These are phyloP conservation scores for Temnothorax unifasciatus DNA, from an alignment of 2,888 invertebrate genomes.

Conservation along the genomic window DNA sequence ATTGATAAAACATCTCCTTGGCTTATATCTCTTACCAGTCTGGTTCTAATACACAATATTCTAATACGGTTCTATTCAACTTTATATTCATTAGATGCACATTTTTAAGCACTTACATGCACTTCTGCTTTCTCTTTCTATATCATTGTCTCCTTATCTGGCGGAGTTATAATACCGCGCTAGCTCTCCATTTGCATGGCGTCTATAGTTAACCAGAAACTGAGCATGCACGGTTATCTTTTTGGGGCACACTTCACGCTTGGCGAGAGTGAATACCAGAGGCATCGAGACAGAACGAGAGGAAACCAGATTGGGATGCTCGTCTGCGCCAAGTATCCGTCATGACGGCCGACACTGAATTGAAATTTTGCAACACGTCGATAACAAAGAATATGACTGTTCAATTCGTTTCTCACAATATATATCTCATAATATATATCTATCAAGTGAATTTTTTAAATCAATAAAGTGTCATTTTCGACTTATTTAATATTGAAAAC, in stretches of 20 bases:
- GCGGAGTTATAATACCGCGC: slow-evolving; percentile 60
- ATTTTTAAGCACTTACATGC: not conserved
- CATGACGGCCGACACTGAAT: slow-evolving; percentile 16
- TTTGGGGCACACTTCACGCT: slow-evolving; percentile 72
- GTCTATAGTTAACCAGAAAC: slow-evolving; percentile 74
- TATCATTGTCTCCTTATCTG: slow-evolving; percentile 49
- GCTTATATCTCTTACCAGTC: not conserved
- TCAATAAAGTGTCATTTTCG: not conserved
- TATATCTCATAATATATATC: not conserved
- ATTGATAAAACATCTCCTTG: not conserved
- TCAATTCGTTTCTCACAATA: not conserved
- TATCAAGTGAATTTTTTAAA: not conserved
- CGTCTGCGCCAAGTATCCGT: slow-evolving; percentile 18
- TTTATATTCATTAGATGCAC: not conserved
- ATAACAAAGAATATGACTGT: slow-evolving; percentile 13
- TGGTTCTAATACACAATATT: not conserved
- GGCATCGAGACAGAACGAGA: slow-evolving; percentile 51
- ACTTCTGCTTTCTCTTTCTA: slow-evolving; percentile 18
- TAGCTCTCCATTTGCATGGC: slow-evolving; percentile 71
- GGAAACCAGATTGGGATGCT: slow-evolving; percentile 41
- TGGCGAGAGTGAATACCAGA: slow-evolving; percentile 51
- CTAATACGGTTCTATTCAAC: not conserved
- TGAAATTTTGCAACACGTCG: slow-evolving; percentile 29
- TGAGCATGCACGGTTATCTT: slow-evolving; percentile 80
- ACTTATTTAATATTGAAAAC: slow-evolving; percentile 3